Evolutionary conservation across 2,888 invertebrate genomes (phyloP), one percentile per base, ranked within the genome.

Genomic region (Drosophila vallismaia): DNA sequence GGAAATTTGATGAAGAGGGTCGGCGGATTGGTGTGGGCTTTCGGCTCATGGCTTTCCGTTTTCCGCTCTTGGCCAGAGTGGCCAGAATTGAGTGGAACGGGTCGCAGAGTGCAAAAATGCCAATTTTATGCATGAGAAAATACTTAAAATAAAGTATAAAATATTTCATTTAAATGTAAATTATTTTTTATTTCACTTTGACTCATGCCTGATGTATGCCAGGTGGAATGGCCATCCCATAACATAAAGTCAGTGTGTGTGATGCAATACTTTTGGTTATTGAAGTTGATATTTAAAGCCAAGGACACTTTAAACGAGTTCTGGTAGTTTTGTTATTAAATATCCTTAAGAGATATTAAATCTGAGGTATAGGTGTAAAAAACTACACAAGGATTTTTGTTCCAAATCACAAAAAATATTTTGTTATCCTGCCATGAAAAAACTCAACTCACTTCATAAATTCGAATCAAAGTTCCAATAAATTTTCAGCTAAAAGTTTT

Each of bases 111-210:
- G 75, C 71, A 83, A 81, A 81, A 72, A 82, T 84, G 76, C 76
- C 82, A 84, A 87, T 87, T 87, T 84, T 75, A 82, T 85, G 85
- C 87, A 85, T 87, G 85, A 82, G 62, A 67, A 86, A 80, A 83
- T 86, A 84, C 81, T 81, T 81, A 67, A 81, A 81, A 87, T 79
- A 84, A 66, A 57, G 66, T 74, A 77, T 69, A 74, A 69, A 79
- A 82, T 79, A 79, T 87, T 85, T 87, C 76, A 85, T 85, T 84
- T 82, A 87, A 76, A 84, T 84, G 84, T 85, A 79, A 87, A 84
- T 84, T 79, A 75, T 46, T 60, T 59, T 74, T 53, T 64, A 64
- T 64, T 64, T 66, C 64, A 8, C 64, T 66, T 53, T 53, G 38
- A 29, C 53, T 12, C 53, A 38, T 14, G 63, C 8, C 31, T 38